These are phyloP conservation scores for Bombus ignitus DNA, from an alignment of 1,140 invertebrate genomes.

Conservation along the genomic window DNA sequence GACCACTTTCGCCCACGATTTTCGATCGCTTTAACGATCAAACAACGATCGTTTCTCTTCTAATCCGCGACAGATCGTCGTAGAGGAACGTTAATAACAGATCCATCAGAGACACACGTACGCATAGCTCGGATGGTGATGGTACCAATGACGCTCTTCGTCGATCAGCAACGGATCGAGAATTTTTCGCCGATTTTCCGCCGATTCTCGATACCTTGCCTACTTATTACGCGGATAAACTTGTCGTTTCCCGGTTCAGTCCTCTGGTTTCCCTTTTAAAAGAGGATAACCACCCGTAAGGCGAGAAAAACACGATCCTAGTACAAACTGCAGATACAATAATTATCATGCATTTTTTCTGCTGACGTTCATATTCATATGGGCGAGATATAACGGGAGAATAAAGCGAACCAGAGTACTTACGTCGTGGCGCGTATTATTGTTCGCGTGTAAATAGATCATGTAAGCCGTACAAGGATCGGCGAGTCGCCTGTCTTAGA, in stretches of 20 bases:
- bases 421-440: constrained; percentile 4
- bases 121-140: neutral
- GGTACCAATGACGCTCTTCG: neutral
- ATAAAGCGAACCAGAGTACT: constrained; percentile 9
- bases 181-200: neutral
- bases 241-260: neutral
- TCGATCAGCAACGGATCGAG: no score
- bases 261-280: neutral
- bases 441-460: constrained; percentile 20
- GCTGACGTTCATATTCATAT: neutral
- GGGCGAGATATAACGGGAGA: neutral
- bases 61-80: neutral
- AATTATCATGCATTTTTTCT: constrained; percentile 12
- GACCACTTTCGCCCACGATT: neutral
- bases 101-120: neutral
- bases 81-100: neutral
- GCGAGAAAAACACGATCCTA: constrained; percentile 16
- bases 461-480: neutral
- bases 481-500: neutral
- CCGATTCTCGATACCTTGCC: neutral
- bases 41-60: neutral
- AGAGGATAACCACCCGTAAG: neutral
- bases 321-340: constrained; percentile 44
- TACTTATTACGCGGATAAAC: neutral
- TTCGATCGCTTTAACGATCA: neutral